These are phyloP conservation scores for Drosophila kurseongensis DNA, from an alignment of 1,140 invertebrate species.

Conservation along the genomic window DNA sequence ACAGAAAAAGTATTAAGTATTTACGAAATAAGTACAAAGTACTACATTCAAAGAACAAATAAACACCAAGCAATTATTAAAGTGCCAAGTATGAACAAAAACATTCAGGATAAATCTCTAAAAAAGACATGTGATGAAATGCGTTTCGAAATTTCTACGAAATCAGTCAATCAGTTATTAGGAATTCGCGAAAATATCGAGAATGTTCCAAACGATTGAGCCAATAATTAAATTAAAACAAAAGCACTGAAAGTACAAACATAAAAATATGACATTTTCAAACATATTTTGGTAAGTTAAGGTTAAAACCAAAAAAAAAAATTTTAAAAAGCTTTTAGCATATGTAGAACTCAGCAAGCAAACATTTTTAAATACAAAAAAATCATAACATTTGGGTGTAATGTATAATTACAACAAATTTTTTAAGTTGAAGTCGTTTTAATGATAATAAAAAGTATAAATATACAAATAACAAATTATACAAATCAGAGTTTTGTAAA, in stretches of 20 bases:
- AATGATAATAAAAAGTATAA: too few relatives aligned
- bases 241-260: constrained; percentile 42
- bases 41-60: constrained; percentile 22
- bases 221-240: constrained; percentile 30
- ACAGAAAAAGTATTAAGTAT: constrained; percentile 19
- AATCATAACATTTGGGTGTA: constrained; percentile 9
- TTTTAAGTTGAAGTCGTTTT: not conserved
- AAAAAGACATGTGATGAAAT: constrained; percentile 27
- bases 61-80: constrained; percentile 1
- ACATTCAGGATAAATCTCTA: constrained; percentile 11
- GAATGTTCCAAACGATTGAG: constrained; percentile 16
- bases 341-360: constrained; percentile 32
- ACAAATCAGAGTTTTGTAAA: too few relatives aligned
- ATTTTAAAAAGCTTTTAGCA: constrained; percentile 14
- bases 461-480: too few relatives aligned
- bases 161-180: constrained; percentile 25
- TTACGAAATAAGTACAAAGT: constrained; percentile 17
- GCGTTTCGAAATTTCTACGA: constrained; percentile 32
- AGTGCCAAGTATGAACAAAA: constrained; percentile 46
- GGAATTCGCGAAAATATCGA: constrained; percentile 31
- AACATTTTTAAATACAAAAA: not conserved
- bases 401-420: not conserved
- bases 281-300: constrained; percentile 76
- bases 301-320: constrained; percentile 33
- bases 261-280: constrained; percentile 25